A percentile compares a stretch with the other conserved stretches of the same genome.
Conservation (phyloP, 2,113 vertebrate species). For the Leptobrachium leishanense region DNA sequence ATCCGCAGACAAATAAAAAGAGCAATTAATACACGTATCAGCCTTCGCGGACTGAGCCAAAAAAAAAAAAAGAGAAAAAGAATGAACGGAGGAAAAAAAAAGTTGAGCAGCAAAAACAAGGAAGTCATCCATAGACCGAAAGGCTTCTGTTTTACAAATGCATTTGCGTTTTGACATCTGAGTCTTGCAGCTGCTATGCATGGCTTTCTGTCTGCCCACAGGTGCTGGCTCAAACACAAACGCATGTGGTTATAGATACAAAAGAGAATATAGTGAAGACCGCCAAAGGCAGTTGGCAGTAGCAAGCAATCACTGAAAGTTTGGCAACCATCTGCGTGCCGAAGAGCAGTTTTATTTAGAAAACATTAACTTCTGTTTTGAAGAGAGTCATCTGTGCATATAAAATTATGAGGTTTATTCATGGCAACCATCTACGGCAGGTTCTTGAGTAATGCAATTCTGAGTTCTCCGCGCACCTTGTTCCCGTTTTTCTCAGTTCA, state of each 20-base stretch:
- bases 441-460: not conserved
- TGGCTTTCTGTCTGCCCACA: constrained; percentile 70
- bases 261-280: constrained; percentile 62
- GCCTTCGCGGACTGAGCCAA: constrained; percentile 47
- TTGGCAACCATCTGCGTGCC: constrained; percentile 64
- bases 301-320: constrained; percentile 70
- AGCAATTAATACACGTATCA: constrained; percentile 49
- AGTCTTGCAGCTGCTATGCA: constrained; percentile 67
- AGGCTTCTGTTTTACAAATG: constrained; percentile 69
- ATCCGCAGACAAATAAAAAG: constrained; percentile 12
- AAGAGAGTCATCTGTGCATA: constrained; percentile 49
- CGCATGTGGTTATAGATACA: constrained; percentile 60
- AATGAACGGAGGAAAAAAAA: constrained; percentile 45
- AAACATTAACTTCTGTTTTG: constrained; percentile 68
- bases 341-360: constrained; percentile 66
- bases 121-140: constrained; percentile 61
- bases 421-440: constrained; percentile 29
- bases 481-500: too few species aligned
- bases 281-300: constrained; percentile 65
- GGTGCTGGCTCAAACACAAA: constrained; percentile 66
- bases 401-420: not conserved
- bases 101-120: constrained; percentile 58
- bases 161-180: constrained; percentile 65
- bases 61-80: not conserved
- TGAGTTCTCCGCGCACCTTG: too few species aligned